Conservation (phyloP, 1,140 invertebrate species). For the Anagrus nilaparvatae region DNA sequence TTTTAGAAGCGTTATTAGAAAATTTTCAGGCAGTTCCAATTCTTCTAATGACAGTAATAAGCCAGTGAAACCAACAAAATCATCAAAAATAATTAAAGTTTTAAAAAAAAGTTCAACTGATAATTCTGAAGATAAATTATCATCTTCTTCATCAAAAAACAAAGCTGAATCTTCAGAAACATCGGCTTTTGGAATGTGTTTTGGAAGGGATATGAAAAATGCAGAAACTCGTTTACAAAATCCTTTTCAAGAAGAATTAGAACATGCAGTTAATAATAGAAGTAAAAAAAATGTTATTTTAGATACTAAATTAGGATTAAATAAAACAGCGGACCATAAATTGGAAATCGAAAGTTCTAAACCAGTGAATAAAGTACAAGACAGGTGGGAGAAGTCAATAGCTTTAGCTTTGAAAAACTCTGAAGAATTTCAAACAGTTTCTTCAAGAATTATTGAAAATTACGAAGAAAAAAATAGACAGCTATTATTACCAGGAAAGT, state of each 20-base stretch:
- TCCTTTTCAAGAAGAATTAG: conserved; percentile 29
- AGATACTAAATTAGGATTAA: conserved; percentile 2
- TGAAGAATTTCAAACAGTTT: background rate
- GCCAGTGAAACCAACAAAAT: conserved; percentile 11
- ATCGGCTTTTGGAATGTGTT: conserved; percentile 23
- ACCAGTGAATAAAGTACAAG: conserved; percentile 3
- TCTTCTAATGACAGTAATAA: background rate
- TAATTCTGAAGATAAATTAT: conserved; percentile 15
- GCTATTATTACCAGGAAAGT: background rate
- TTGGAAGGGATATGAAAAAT: conserved; percentile 21
- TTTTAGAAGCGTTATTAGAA: conserved; percentile 21
- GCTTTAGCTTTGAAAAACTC: conserved; percentile 1
- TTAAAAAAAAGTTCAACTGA: conserved; percentile 26
- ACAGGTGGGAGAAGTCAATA: conserved; percentile 9
- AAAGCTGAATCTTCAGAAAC: conserved; percentile 12
- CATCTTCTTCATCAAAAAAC: conserved; percentile 6
- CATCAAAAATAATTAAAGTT: conserved; percentile 16
- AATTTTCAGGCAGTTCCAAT: conserved; percentile 20
- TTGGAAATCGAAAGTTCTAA: conserved; percentile 6
- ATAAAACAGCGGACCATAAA: background rate
- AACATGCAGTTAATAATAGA: conserved; percentile 20
- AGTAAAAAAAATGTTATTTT: conserved; percentile 12
- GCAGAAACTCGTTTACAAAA: conserved; percentile 19
- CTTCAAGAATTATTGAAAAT: too few relatives aligned
- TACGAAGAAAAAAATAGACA: background rate